Conservation (phyloP, 37 sponge, comb jelly and placozoan species). For the Diacarnus erythraeanus region DNA sequence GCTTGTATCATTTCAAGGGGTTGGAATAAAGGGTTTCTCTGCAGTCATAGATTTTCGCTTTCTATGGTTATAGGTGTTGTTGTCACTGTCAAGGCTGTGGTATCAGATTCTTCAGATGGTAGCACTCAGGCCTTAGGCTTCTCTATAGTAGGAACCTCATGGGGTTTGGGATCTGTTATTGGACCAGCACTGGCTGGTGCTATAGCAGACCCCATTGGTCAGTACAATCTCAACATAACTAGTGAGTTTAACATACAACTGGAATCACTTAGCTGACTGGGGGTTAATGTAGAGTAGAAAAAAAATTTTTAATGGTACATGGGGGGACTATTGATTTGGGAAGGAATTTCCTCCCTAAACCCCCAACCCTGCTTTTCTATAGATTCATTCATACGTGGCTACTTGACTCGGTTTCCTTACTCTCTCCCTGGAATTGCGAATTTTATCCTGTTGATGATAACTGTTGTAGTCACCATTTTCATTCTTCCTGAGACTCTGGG, state of each 20-base stretch:
- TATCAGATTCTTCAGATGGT: conserved; percentile 68
- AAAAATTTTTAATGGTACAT: no score
- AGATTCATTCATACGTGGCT: conserved; percentile 26
- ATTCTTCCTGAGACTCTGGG: conserved; percentile 65
- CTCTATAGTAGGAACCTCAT: conserved; percentile 41
- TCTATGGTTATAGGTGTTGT: conserved; percentile 40
- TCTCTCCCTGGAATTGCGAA: conserved; percentile 57
- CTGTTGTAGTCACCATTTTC: conserved; percentile 10
- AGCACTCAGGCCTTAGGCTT: conserved; percentile 68
- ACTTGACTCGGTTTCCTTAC: conserved; percentile 66
- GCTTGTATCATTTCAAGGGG: no score
- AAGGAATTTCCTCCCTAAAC: background rate
- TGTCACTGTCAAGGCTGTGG: conserved; percentile 67
- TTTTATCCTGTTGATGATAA: conserved; percentile 24
- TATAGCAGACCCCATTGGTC: conserved; percentile 69
- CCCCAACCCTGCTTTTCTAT: background rate
- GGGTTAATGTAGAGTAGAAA: no score
- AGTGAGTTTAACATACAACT: conserved; percentile 32
- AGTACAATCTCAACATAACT: conserved; percentile 61
- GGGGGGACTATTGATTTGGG: no score
- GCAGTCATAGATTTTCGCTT: no score
- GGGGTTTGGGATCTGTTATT: conserved; percentile 62
- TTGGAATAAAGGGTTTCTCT: no score
- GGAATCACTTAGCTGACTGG: no score
- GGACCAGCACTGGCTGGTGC: conserved; percentile 70